phyloP scores from a whole-genome alignment of 2,113 vertebrate genomes.

The Ciconia stormi region DNA sequence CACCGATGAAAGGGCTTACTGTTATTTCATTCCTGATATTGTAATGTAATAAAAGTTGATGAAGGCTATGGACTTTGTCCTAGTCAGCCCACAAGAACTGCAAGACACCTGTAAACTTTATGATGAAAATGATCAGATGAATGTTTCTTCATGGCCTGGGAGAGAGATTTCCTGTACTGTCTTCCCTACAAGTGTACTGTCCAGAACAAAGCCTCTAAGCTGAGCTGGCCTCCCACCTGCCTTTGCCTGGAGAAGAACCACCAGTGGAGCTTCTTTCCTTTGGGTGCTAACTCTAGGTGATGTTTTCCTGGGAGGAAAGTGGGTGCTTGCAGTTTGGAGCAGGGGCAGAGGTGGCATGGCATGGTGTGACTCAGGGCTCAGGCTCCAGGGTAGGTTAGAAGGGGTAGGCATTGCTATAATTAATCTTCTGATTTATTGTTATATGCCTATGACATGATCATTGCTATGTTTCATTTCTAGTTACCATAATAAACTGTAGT shows the following conservation, averaged over 20 bases:
- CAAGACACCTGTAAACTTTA: background rate
- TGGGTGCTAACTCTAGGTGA: background rate
- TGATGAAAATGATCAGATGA: background rate
- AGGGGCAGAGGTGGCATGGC: background rate
- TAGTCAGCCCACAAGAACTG: background rate
- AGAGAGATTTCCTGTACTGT: background rate
- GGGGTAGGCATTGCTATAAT: background rate
- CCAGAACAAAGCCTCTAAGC: background rate
- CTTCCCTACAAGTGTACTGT: background rate
- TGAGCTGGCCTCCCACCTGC: background rate
- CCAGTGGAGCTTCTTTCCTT: background rate
- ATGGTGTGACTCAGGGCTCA: fast-evolving
- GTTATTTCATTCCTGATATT: background rate
- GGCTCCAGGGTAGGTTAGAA: background rate
- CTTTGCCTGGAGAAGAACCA: background rate
- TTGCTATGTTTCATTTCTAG: background rate
- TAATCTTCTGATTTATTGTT: background rate
- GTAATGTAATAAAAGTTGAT: background rate
- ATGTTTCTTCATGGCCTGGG: background rate
- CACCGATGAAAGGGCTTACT: background rate
- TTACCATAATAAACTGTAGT: background rate
- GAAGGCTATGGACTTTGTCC: background rate
- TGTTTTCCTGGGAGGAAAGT: background rate
- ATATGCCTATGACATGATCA: background rate
- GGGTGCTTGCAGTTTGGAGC: background rate